Evolutionary conservation across 2,113 vertebrate genomes (phyloP).

Genomic region (Brienomyrus longianalis): DNA sequence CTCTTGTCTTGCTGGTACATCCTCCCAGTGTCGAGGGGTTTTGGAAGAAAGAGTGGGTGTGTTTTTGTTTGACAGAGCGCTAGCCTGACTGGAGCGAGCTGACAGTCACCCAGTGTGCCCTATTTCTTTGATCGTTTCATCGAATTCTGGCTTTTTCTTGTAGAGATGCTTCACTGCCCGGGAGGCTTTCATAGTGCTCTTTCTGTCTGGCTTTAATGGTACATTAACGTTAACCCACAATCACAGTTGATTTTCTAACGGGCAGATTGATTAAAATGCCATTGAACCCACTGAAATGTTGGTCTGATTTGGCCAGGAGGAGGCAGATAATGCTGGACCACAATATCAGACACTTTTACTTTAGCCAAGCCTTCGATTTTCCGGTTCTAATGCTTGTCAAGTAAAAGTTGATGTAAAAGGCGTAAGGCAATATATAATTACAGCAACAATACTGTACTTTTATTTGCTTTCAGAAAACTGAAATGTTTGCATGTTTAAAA

Average conservation of each 20-base stretch:
- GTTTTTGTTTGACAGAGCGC: neutral
- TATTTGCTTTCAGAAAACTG: neutral
- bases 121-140: neutral
- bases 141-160: neutral
- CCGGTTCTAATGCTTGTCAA: neutral
- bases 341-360: neutral
- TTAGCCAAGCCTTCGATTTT: neutral
- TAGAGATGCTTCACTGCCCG: neutral
- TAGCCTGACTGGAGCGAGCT: neutral
- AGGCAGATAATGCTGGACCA: neutral
- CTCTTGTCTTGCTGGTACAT: neutral
- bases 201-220: neutral
- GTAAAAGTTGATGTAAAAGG: neutral
- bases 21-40: neutral
- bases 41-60: neutral
- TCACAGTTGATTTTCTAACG: no score
- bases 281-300: neutral
- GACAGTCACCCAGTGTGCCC: neutral
- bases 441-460: neutral
- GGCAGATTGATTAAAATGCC: neutral
- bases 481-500: neutral
- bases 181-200: neutral
- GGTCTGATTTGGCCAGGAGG: neutral
- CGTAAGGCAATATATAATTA: neutral
- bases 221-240: neutral